Conservation (phyloP, 92 coral and sea anemone genomes). For the Muricea muricata region DNA sequence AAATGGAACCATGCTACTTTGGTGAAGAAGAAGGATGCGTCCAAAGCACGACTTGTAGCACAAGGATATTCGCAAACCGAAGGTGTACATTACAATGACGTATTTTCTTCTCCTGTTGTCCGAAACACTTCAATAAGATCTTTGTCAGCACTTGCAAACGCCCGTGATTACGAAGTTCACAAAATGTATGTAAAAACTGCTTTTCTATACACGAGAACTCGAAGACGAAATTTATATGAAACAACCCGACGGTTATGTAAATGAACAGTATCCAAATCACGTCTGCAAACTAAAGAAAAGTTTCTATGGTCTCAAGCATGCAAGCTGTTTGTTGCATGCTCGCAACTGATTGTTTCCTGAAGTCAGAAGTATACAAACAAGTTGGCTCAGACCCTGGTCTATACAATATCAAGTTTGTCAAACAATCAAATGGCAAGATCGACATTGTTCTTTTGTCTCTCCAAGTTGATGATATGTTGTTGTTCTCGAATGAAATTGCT, state of each 20-base stretch:
- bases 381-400: constrained; percentile 5
- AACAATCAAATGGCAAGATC: constrained; percentile 1
- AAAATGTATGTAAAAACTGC: constrained; percentile 31
- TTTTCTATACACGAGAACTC: no score
- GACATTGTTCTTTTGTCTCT: constrained; percentile 1
- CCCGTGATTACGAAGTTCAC: constrained; percentile 12
- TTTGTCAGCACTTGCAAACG: constrained; percentile 19
- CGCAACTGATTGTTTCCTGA: constrained; percentile 10
- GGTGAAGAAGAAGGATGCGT: background rate
- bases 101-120: background rate
- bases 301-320: constrained; percentile 19
- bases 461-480: constrained; percentile 28
- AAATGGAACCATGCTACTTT: no score
- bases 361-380: background rate
- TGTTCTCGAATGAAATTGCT: constrained; percentile 14
- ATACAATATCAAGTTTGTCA: background rate
- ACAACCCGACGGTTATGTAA: constrained; percentile 8
- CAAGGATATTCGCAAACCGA: background rate
- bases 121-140: constrained; percentile 18
- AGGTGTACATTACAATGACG: background rate
- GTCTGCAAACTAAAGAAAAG: constrained; percentile 32
- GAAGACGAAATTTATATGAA: no score
- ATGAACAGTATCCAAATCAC: background rate
- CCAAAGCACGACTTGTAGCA: background rate
- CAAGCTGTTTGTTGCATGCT: no score